phyloP scores from a whole-genome alignment of 2,797 vertebrate genomes.

The Hybognathus amarus region DNA sequence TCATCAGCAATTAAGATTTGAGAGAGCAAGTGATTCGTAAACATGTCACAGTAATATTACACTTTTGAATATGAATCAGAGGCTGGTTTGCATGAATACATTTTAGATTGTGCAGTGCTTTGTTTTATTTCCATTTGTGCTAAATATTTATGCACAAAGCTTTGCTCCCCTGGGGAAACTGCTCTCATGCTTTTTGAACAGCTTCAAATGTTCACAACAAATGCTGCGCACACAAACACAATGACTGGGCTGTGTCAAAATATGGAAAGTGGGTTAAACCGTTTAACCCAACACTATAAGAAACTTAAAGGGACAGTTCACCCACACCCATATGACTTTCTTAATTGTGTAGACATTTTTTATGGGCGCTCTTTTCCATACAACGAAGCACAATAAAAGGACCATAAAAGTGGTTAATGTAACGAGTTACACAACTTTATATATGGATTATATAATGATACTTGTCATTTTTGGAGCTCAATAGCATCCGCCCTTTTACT shows the following conservation, averaged over 20 bases:
- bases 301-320: constrained; percentile 31
- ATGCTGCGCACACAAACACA: constrained; percentile 40
- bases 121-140: constrained; percentile 42
- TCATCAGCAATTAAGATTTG: constrained; percentile 60
- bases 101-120: constrained; percentile 4
- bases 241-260: constrained; percentile 24
- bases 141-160: constrained; percentile 48
- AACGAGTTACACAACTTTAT: not conserved
- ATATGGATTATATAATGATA: not conserved
- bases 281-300: constrained; percentile 19
- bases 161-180: constrained; percentile 37
- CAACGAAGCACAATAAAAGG: not conserved
- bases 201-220: constrained; percentile 57
- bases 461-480: not conserved
- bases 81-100: constrained; percentile 41
- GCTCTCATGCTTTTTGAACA: constrained; percentile 51
- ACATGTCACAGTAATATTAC: constrained; percentile 31
- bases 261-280: constrained; percentile 41
- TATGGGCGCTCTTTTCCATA: not conserved
- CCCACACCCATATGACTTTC: not conserved
- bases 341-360: not conserved
- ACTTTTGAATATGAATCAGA: constrained; percentile 28
- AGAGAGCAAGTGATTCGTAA: constrained; percentile 36
- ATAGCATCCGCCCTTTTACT: not conserved
- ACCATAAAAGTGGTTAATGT: not conserved